phyloP scores from a whole-genome alignment of 2,888 invertebrate species.

The Orthonevra nobilis region DNA sequence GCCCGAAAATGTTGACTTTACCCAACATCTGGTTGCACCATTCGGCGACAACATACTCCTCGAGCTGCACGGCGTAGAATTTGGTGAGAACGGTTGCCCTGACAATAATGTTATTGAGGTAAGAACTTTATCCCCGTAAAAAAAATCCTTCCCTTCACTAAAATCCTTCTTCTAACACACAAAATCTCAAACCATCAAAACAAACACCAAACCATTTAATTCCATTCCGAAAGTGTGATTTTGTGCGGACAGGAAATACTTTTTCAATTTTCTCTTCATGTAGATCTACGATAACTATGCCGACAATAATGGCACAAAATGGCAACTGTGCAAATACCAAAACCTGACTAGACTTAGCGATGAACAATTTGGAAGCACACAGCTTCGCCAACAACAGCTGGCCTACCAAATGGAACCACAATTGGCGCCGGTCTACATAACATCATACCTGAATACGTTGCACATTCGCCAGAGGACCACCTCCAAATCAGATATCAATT shows the following conservation, averaged over 20 bases:
- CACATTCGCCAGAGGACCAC: conserved; percentile 82
- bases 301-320: conserved; percentile 86
- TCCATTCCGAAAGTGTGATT: no score
- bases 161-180: no score
- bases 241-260: conserved; percentile 21
- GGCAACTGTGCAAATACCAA: conserved; percentile 83
- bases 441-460: conserved; percentile 86
- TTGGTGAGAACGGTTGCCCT: conserved; percentile 80
- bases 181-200: no score
- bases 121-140: no score
- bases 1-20: conserved; percentile 81
- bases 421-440: conserved; percentile 82
- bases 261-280: not conserved
- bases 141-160: no score
- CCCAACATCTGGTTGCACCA: conserved; percentile 83
- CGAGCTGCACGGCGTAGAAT: conserved; percentile 81
- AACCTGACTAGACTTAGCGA: conserved; percentile 69
- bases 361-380: conserved; percentile 67
- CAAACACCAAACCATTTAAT: no score
- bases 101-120: conserved; percentile 82
- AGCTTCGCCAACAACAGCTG: conserved; percentile 83
- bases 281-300: conserved; percentile 86
- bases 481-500: conserved; percentile 80
- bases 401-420: conserved; percentile 54
- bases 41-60: conserved; percentile 81